These are phyloP conservation scores for Lathamus discolor DNA, from an alignment of 2,113 vertebrate species.

Conservation along the genomic window DNA sequence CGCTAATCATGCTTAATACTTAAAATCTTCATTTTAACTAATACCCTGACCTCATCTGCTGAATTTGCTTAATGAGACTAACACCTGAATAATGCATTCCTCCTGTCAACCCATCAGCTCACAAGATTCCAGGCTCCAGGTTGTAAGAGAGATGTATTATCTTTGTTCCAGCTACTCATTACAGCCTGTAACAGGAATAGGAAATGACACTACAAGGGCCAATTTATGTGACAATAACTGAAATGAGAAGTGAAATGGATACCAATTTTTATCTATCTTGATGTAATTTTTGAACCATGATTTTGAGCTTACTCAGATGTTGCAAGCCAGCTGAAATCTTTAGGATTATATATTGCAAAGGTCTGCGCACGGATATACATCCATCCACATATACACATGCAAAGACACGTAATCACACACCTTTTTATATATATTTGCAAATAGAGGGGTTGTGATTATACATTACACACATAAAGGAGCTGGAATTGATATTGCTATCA, in stretches of 20 bases:
- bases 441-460: neutral
- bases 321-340: neutral
- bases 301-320: neutral
- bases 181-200: neutral
- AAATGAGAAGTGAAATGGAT: neutral
- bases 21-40: neutral
- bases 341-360: neutral
- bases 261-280: neutral
- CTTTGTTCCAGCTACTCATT: neutral
- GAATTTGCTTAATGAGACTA: neutral
- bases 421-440: neutral
- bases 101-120: neutral
- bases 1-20: neutral
- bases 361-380: neutral
- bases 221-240: slow-evolving; percentile 30
- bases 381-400: too few species aligned
- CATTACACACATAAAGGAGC: rapidly evolving
- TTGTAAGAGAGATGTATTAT: neutral
- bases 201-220: neutral
- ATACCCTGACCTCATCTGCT: neutral
- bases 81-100: neutral
- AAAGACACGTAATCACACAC: neutral
- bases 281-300: neutral
- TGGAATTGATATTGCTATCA: neutral
- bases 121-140: neutral